Evolutionary conservation across 2,888 invertebrate genomes (phyloP).

Genomic region (Hemithea aestivaria): DNA sequence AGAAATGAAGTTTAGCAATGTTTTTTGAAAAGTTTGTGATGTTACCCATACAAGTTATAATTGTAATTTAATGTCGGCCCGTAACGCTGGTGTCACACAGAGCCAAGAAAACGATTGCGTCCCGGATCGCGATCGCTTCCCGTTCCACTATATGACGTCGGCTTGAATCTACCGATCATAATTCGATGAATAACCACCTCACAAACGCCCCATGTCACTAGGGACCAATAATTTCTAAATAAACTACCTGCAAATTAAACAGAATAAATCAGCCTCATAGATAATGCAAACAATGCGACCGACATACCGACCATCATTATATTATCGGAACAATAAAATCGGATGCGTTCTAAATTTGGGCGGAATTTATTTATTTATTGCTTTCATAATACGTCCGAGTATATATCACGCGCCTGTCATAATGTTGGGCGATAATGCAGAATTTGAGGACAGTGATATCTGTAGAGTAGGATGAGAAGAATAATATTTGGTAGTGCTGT

Average conservation of each 20-base stretch:
- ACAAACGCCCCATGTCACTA: not conserved
- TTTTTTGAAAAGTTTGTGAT: too few relatives aligned
- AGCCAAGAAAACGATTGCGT: too few relatives aligned
- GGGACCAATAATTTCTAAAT: conserved; percentile 6
- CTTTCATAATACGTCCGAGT: conserved; percentile 76
- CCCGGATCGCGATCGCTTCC: too few relatives aligned
- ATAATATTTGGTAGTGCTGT: not conserved
- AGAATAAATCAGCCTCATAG: conserved; percentile 17
- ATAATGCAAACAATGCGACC: conserved; percentile 38
- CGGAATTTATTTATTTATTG: conserved; percentile 76
- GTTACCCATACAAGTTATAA: too few relatives aligned
- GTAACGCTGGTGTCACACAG: too few relatives aligned
- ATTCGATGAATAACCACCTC: too few relatives aligned
- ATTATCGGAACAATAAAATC: conserved; percentile 66
- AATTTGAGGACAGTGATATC: conserved; percentile 53
- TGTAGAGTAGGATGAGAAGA: conserved; percentile 38
- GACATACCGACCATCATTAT: conserved; percentile 52
- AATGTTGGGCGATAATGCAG: conserved; percentile 75
- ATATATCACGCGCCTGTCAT: conserved; percentile 75
- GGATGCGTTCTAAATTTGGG: conserved; percentile 70
- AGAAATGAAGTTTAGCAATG: too few relatives aligned
- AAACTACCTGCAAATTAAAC: conserved; percentile 17
- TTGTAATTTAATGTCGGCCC: too few relatives aligned
- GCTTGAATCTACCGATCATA: too few relatives aligned
- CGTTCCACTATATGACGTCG: too few relatives aligned